Percentiles rank a stretch among this genome's conserved stretches.
Evolutionary conservation across 2,113 vertebrate genomes (phyloP).

Genomic region (Ictalurus punctatus): DNA sequence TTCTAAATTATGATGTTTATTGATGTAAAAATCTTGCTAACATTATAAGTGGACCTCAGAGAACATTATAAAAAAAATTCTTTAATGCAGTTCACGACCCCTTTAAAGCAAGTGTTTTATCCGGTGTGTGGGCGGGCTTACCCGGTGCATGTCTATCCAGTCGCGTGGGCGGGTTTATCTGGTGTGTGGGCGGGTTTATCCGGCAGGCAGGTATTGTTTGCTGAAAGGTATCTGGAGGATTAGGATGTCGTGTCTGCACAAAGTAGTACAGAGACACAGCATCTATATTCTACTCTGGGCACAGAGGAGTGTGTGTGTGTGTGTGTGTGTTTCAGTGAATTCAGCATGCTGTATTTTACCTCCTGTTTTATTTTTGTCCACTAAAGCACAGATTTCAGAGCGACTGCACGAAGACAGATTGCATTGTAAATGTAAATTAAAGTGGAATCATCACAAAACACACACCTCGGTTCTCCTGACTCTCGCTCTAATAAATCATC

Average conservation of each 20-base stretch:
- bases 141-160: no score
- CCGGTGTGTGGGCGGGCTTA: background rate
- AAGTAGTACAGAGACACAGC: background rate
- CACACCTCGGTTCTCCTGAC: slow-evolving; percentile 1
- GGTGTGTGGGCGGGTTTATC: slow-evolving; percentile 20
- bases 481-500: slow-evolving; percentile 36
- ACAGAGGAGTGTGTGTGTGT: background rate
- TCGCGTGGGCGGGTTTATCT: background rate
- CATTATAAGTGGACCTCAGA: no score
- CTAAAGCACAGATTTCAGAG: slow-evolving; percentile 8
- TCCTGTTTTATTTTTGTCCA: slow-evolving; percentile 31
- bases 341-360: slow-evolving; percentile 7
- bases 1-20: no score
- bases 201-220: background rate
- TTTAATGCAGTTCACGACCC: no score
- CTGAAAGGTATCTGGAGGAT: background rate
- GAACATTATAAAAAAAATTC: no score
- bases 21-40: no score
- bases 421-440: slow-evolving; percentile 14
- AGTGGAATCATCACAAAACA: slow-evolving; percentile 24
- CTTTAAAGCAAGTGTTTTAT: background rate
- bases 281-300: background rate
- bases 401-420: background rate
- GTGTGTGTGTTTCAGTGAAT: slow-evolving; percentile 15
- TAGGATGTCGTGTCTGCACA: slow-evolving; percentile 22